These are phyloP conservation scores for Leptura quadrifasciata DNA, from an alignment of 2,888 invertebrate genomes.

Conservation along the genomic window DNA sequence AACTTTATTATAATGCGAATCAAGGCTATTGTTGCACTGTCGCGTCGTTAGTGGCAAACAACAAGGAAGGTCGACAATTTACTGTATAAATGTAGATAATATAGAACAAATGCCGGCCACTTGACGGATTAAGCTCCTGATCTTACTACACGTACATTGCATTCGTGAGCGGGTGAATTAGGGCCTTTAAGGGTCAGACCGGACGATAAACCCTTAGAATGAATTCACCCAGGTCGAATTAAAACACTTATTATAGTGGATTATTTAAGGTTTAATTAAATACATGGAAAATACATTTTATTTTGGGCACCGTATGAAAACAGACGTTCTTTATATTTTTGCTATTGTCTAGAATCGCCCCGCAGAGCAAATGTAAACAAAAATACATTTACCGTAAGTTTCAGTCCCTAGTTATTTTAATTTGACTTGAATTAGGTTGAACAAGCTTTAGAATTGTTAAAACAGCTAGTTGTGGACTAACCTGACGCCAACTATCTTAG, in stretches of 20 bases:
- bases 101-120: constrained; percentile 9
- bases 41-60: neutral
- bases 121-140: constrained; percentile 17
- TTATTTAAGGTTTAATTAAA: neutral
- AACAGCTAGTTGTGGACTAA: too few species aligned
- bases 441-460: too few species aligned
- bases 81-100: constrained; percentile 10
- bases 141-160: neutral
- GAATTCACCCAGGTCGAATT: constrained; percentile 11
- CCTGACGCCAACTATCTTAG: too few species aligned
- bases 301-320: neutral
- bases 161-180: neutral
- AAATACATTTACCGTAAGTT: too few species aligned
- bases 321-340: neutral
- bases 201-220: constrained; percentile 4
- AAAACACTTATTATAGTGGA: neutral
- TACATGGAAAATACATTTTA: neutral
- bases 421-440: too few species aligned
- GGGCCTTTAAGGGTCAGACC: neutral
- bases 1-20: constrained; percentile 7
- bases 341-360: too few species aligned
- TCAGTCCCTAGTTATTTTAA: too few species aligned
- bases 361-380: too few species aligned
- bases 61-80: constrained; percentile 11
- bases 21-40: constrained; percentile 16